phyloP scores from a whole-genome alignment of 2,888 invertebrate genomes.

The Pammene fasciana region DNA sequence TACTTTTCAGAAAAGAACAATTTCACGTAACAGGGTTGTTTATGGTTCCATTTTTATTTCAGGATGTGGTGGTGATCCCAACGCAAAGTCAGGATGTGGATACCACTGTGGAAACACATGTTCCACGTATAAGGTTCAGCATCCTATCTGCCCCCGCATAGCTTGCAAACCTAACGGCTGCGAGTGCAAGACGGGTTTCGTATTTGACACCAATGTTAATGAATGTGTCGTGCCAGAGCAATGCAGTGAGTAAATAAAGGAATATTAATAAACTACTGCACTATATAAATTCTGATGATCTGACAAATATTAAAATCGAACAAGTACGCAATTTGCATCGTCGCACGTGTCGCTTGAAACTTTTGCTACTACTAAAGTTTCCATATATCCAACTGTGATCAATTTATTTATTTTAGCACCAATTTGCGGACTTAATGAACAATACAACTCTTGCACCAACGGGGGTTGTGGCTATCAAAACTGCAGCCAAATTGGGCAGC shows the following conservation, averaged over 20 bases:
- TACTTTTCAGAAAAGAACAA: not conserved
- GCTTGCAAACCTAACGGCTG: conserved; percentile 42
- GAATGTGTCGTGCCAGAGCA: conserved; percentile 50
- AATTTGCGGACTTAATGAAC: conserved; percentile 7
- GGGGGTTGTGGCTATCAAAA: conserved; percentile 8
- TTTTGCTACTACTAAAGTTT: not conserved
- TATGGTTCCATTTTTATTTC: not conserved
- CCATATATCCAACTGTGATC: too few relatives aligned
- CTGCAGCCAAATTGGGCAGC: conserved; percentile 20
- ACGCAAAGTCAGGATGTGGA: conserved; percentile 10
- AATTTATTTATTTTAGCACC: conserved; percentile 1
- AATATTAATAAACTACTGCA: too few relatives aligned
- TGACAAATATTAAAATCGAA: too few relatives aligned
- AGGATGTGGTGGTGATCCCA: conserved; percentile 18
- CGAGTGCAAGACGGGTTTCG: conserved; percentile 51
- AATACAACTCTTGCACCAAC: not conserved
- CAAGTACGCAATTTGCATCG: too few relatives aligned
- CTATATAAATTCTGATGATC: too few relatives aligned
- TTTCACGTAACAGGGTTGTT: not conserved
- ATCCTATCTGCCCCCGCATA: not conserved
- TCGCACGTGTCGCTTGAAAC: not conserved
- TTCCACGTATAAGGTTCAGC: not conserved
- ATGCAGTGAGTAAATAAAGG: conserved; percentile 43
- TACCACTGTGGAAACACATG: conserved; percentile 46
- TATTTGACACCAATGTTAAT: conserved; percentile 49